Conservation (phyloP, 2,113 vertebrate species). For the Melanotaenia duboulayi region DNA sequence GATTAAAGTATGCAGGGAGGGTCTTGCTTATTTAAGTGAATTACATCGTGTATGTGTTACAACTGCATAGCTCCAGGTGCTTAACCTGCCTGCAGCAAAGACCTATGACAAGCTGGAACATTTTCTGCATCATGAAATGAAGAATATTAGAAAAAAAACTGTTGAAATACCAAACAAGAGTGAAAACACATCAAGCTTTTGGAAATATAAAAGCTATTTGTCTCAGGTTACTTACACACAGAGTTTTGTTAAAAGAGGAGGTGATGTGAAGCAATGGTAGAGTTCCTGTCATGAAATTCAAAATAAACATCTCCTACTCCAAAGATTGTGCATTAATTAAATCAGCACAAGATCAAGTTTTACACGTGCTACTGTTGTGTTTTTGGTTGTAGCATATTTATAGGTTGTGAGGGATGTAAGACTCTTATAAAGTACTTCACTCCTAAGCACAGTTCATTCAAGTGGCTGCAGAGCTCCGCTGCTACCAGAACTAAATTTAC, state of each 20-base stretch:
- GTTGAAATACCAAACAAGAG: background rate
- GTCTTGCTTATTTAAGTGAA: no score
- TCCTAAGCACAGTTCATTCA: conserved; percentile 1
- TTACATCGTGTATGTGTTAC: no score
- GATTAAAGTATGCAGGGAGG: no score
- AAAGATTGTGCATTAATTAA: no score
- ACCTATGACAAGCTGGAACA: background rate
- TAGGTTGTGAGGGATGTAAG: no score
- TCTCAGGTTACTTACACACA: background rate
- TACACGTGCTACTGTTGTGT: no score
- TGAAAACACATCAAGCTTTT: background rate
- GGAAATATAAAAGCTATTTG: background rate
- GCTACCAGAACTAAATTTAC: conserved; percentile 12
- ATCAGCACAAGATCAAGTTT: no score
- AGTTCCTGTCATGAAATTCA: background rate
- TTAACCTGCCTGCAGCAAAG: background rate
- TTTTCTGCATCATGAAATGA: background rate
- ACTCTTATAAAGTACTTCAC: background rate
- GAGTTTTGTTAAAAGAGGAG: background rate
- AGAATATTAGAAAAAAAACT: background rate
- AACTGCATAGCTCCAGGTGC: no score
- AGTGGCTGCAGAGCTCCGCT: background rate
- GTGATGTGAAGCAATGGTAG: background rate
- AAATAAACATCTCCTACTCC: no score
- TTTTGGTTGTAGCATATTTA: background rate